Evolutionary conservation across 2,113 vertebrate genomes (phyloP).

Genomic region (Laticauda laticaudata): DNA sequence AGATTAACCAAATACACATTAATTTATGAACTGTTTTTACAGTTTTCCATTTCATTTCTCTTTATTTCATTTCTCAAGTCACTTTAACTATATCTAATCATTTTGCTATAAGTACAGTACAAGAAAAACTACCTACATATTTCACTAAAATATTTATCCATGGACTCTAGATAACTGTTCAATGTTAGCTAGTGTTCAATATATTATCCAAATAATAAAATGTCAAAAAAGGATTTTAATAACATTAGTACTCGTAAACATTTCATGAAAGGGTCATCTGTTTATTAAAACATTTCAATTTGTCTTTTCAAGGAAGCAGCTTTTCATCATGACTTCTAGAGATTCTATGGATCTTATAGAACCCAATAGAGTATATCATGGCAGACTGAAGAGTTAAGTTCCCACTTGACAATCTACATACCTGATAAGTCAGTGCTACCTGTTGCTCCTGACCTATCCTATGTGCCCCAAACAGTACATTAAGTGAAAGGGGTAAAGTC

Average conservation of each 20-base stretch:
- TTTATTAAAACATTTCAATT: conserved; percentile 2
- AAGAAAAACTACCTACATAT: background rate
- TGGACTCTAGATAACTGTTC: background rate
- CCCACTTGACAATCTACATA: conserved; percentile 4
- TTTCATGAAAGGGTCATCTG: conserved; percentile 5
- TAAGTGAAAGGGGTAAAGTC: conserved; percentile 1
- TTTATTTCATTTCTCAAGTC: background rate
- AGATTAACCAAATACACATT: background rate
- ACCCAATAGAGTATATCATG: background rate
- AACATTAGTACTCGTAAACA: background rate
- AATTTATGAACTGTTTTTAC: background rate
- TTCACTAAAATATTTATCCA: background rate
- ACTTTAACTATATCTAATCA: background rate
- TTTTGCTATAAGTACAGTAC: background rate
- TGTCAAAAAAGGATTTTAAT: conserved; percentile 25
- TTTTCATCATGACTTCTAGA: background rate
- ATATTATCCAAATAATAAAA: conserved; percentile 26
- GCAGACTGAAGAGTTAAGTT: background rate
- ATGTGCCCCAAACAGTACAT: background rate
- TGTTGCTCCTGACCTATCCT: background rate
- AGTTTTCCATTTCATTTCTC: background rate
- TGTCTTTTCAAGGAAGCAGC: background rate
- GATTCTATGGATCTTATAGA: background rate
- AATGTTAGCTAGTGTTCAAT: background rate
- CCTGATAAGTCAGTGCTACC: background rate